Evolutionary conservation across 2,797 vertebrate genomes (phyloP), one percentile per base, ranked within the genome.

Genomic region (Etheostoma nigrum): DNA sequence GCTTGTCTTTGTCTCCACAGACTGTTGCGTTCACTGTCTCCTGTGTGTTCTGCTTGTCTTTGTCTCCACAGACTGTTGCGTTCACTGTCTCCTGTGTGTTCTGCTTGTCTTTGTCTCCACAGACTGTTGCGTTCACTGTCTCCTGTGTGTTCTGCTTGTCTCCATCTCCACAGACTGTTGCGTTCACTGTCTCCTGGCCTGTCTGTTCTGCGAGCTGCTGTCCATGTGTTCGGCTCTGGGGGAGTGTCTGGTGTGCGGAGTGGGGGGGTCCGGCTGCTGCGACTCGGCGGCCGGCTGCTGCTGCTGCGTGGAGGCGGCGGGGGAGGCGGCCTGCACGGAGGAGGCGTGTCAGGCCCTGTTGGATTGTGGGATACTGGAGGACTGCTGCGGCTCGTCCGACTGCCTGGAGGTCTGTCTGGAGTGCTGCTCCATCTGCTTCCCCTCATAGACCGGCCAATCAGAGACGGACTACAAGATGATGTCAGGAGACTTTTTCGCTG

Each of bases 341-440:
- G 94, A 90, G 18, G 85, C 82, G 2, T 95, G 95, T 79, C 89
- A 92, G 23, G 94, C 93, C 2, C 59, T 89, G 58, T 53, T 93
- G 85, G 94, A 95, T 42, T 96, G 96, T 53, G 93, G 93, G 81
- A 85, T 95, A 25, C 8, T 95, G 78, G 95, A 95, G 81, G 93
- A 93, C 76, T 96, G 95, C 89, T 96, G 96, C 8, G 82, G 92
- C 48, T 96, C 96, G 0, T 88, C 95, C 0, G 95, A 96, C 89
- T 96, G 95, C 69, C 71, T 97, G 84, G 96, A 97, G 88, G 89
- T 96, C 76, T 96, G 95, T 52, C 77, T 95, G 74, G 96, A 97
- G 69, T 96, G 96, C 76, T 96, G 96, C 79, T 94, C 96, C 27
- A 95, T 97, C 83, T 96, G 95, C 83, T 96, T 96, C 89, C 94